phyloP scores from a whole-genome alignment of 2,888 invertebrate genomes.

The Nymphalis polychloros region DNA sequence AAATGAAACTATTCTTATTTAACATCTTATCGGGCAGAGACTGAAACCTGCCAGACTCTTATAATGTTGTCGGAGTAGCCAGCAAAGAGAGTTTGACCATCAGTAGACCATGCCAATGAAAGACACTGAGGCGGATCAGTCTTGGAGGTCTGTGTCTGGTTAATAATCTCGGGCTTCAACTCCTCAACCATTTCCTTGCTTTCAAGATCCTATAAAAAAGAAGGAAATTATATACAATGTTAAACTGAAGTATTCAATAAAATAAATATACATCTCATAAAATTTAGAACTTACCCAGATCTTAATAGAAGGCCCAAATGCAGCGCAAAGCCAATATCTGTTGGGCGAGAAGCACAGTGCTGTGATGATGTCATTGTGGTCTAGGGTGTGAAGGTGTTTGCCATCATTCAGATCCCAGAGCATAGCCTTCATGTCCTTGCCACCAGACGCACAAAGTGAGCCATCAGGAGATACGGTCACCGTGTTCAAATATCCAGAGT shows the following conservation, averaged over 20 bases:
- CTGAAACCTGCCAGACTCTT: constrained; percentile 98
- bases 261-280: not conserved
- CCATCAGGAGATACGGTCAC: constrained; percentile 99
- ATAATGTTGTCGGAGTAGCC: constrained; percentile 99
- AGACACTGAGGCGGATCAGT: constrained; percentile 97
- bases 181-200: constrained; percentile 99
- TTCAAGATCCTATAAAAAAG: constrained; percentile 90
- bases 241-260: not conserved
- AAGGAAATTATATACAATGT: not conserved
- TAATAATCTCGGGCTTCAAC: constrained; percentile 96
- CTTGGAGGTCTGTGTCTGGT: constrained; percentile 86
- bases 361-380: constrained; percentile 99
- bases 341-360: constrained; percentile 99
- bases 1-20: constrained; percentile 68
- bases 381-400: constrained; percentile 98
- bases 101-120: constrained; percentile 99
- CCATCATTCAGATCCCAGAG: constrained; percentile 99
- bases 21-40: constrained; percentile 86
- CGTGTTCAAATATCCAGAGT: constrained; percentile 98
- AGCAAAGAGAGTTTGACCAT: constrained; percentile 99
- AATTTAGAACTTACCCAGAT: constrained; percentile 89
- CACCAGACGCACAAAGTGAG: constrained; percentile 99
- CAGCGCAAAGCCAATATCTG: constrained; percentile 99
- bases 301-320: constrained; percentile 98
- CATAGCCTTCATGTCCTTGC: constrained; percentile 99